phyloP scores from a whole-genome alignment of 2,797 vertebrate genomes.

The Lagocephalus sceleratus region DNA sequence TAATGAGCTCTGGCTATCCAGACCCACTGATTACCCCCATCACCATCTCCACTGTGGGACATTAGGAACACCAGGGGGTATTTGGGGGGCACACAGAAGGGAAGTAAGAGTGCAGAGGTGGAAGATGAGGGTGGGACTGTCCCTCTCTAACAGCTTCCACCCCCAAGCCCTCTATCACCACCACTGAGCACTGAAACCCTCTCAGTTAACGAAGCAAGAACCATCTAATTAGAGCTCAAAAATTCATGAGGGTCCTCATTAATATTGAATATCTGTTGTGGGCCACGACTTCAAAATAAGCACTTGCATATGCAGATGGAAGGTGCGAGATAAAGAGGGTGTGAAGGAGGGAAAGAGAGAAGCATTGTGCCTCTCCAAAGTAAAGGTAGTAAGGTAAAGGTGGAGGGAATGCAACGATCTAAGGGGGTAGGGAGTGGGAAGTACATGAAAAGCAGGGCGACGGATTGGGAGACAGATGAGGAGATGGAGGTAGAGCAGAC shows the following conservation, averaged over 20 bases:
- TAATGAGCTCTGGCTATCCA: slow-evolving; percentile 68
- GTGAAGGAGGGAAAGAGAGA: slow-evolving; percentile 24
- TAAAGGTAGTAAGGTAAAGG: slow-evolving; percentile 57
- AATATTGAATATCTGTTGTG: slow-evolving; percentile 98
- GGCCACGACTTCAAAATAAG: slow-evolving; percentile 91
- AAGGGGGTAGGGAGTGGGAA: slow-evolving; percentile 56
- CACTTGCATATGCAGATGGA: slow-evolving; percentile 89
- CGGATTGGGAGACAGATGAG: slow-evolving; percentile 57
- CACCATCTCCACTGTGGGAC: slow-evolving; percentile 40
- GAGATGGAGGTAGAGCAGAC: slow-evolving; percentile 74
- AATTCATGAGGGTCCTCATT: slow-evolving; percentile 97
- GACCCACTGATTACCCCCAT: slow-evolving; percentile 55
- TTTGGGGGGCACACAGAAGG: slow-evolving; percentile 11
- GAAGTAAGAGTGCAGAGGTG: slow-evolving; percentile 31
- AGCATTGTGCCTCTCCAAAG: slow-evolving; percentile 35
- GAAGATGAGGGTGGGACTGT: slow-evolving; percentile 58
- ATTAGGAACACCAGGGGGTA: slow-evolving; percentile 25
- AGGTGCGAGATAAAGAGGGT: slow-evolving; percentile 76
- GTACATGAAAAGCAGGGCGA: slow-evolving; percentile 64
- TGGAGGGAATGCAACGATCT: slow-evolving; percentile 59
- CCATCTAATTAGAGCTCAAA: slow-evolving; percentile 98
- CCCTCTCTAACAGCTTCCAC: slow-evolving; percentile 44
- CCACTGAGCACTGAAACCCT: slow-evolving; percentile 56
- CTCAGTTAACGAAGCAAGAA: slow-evolving; percentile 90
- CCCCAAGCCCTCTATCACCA: slow-evolving; percentile 49